Evolutionary conservation across 2,888 invertebrate species (phyloP).

Genomic region (Magallana nippona): DNA sequence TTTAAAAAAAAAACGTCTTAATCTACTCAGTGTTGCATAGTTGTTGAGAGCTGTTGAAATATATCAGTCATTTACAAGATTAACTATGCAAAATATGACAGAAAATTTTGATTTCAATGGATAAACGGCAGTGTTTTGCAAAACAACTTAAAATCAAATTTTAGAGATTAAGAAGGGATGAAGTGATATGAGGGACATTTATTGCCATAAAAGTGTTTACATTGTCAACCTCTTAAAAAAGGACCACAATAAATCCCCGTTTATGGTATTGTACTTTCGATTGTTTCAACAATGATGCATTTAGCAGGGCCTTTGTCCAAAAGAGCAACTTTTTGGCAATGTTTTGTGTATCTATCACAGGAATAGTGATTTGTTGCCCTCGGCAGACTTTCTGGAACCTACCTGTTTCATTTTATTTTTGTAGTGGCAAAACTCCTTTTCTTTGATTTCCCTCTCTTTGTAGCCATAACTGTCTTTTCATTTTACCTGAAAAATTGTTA

Average conservation of each 20-base stretch:
- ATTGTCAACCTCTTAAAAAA: neutral
- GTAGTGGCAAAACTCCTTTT: neutral
- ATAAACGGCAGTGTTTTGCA: neutral
- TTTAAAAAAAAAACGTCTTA: no score
- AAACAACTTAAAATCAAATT: neutral
- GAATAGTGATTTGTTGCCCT: neutral
- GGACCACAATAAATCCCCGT: neutral
- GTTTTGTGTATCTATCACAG: neutral
- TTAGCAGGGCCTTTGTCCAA: neutral
- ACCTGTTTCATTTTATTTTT: neutral
- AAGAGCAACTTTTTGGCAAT: neutral
- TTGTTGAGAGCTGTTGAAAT: no score
- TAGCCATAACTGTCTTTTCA: neutral
- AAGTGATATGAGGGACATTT: neutral
- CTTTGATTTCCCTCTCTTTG: neutral
- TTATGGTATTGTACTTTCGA: constrained; percentile 4
- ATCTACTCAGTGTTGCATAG: no score
- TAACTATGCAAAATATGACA: no score
- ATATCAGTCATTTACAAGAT: no score
- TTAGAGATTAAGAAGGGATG: neutral
- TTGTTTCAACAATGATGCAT: constrained; percentile 20
- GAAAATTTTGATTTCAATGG: no score
- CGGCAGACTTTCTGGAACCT: neutral
- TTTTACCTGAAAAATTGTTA: constrained; percentile 16
- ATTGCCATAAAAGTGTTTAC: neutral